A percentile compares a stretch with the other conserved stretches of the same genome.
Conservation (phyloP, 2,797 vertebrate genomes). For the Periophthalmus magnuspinnatus region DNA sequence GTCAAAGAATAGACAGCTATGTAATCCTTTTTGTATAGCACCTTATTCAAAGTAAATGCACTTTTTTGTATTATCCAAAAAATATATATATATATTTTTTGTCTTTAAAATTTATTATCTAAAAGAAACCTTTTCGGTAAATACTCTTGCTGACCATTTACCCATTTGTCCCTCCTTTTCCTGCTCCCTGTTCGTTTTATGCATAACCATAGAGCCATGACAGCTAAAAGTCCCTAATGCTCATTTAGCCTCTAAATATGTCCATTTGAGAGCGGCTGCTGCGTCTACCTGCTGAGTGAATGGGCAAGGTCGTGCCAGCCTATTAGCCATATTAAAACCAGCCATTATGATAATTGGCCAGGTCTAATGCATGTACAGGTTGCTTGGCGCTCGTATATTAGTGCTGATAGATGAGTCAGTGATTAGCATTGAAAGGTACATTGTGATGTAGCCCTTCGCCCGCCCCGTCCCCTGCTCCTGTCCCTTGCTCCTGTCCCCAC, state of each 20-base stretch:
- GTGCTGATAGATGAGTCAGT: constrained; percentile 80
- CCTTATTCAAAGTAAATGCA: constrained; percentile 43
- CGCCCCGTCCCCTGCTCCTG: constrained; percentile 51
- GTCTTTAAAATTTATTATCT: not conserved
- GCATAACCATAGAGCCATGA: constrained; percentile 59
- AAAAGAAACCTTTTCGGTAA: constrained; percentile 34
- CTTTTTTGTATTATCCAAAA: constrained; percentile 6
- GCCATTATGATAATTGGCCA: constrained; percentile 82
- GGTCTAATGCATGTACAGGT: constrained; percentile 81
- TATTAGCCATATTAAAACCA: constrained; percentile 84
- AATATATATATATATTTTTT: constrained; percentile 28
- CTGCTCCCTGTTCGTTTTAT: constrained; percentile 38
- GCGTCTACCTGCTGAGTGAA: constrained; percentile 75
- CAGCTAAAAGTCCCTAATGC: constrained; percentile 66
- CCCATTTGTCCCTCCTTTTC: constrained; percentile 41
- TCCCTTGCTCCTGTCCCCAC: constrained; percentile 25
- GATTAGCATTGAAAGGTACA: constrained; percentile 75
- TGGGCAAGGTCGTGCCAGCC: constrained; percentile 83
- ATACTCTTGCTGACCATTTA: constrained; percentile 48
- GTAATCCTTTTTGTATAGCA: not conserved
- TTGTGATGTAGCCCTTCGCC: constrained; percentile 50
- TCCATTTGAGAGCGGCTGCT: constrained; percentile 68
- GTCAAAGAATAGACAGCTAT: too few species aligned
- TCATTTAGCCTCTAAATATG: constrained; percentile 77
- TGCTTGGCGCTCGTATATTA: constrained; percentile 79